Conservation (phyloP, 2,797 vertebrate genomes). For the Pitangus sulphuratus region DNA sequence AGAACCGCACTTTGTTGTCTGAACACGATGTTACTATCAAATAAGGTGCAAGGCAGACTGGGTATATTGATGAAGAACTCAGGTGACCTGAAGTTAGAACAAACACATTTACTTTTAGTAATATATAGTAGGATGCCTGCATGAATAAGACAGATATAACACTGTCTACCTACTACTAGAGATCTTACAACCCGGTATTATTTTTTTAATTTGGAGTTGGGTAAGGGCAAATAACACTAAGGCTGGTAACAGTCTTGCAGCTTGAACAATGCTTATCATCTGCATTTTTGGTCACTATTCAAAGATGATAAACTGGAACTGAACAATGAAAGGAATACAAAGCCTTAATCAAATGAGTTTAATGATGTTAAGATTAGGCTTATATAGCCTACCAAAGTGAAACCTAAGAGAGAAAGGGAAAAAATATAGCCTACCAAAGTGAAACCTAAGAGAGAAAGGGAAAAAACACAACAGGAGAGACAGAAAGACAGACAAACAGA, state of each 20-base stretch:
- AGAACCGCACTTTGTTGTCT: conserved; percentile 93
- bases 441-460: neutral
- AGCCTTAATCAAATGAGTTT: neutral
- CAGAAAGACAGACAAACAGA: neutral
- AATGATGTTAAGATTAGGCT: neutral
- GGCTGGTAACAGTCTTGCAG: neutral
- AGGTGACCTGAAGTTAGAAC: conserved; percentile 86
- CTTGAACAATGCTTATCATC: neutral
- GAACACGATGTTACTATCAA: conserved; percentile 96
- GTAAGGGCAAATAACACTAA: neutral
- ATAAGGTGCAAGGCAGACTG: conserved; percentile 96
- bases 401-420: neutral
- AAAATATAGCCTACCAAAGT: neutral
- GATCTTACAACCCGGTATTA: neutral
- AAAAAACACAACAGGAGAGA: neutral
- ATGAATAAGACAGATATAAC: neutral
- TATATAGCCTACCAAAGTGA: neutral
- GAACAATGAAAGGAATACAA: neutral
- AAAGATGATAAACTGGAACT: neutral
- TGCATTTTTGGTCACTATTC: neutral
- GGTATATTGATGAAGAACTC: conserved; percentile 98
- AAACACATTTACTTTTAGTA: neutral
- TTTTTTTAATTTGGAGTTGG: neutral
- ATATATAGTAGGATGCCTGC: neutral
- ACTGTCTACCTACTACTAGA: neutral